A percentile compares a stretch with the other conserved stretches of the same genome.
Conservation (phyloP, 2,888 invertebrate species). For the Gandaritis pyraliata region DNA sequence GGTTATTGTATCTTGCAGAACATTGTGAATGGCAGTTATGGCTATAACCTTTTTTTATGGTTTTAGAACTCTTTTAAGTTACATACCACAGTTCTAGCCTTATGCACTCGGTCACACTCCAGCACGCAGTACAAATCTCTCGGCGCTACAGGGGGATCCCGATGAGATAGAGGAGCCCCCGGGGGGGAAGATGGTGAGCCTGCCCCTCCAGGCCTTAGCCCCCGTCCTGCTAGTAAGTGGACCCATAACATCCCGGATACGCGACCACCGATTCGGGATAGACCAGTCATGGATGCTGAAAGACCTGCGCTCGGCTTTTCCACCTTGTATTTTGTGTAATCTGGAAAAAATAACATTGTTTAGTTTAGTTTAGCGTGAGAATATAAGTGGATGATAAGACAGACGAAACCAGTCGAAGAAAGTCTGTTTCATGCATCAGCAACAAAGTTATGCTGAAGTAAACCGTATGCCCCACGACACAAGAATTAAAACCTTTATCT, state of each 20-base stretch:
- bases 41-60: no score
- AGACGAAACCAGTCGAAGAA: no score
- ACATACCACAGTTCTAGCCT: slow-evolving; percentile 94
- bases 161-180: slow-evolving; percentile 80
- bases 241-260: slow-evolving; percentile 96
- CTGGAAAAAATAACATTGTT: slow-evolving; percentile 65
- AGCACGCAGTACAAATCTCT: slow-evolving; percentile 98
- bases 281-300: slow-evolving; percentile 83
- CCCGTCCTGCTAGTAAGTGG: slow-evolving; percentile 94
- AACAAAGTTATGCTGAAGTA: no score
- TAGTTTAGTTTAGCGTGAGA: no score
- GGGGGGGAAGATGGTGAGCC: slow-evolving; percentile 89
- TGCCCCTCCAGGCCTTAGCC: slow-evolving; percentile 89
- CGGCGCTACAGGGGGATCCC: slow-evolving; percentile 75
- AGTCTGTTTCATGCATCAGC: no score
- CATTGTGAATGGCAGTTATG: no score
- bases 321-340: slow-evolving; percentile 96
- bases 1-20: no score
- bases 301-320: slow-evolving; percentile 87
- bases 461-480: no score
- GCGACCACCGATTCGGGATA: slow-evolving; percentile 78
- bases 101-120: slow-evolving; percentile 98
- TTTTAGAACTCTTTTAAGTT: no score
- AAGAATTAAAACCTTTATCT: no score
- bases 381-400: no score